Evolutionary conservation across 2,888 invertebrate genomes (phyloP).

Genomic region (Kuschelorhynchus macadamiae): DNA sequence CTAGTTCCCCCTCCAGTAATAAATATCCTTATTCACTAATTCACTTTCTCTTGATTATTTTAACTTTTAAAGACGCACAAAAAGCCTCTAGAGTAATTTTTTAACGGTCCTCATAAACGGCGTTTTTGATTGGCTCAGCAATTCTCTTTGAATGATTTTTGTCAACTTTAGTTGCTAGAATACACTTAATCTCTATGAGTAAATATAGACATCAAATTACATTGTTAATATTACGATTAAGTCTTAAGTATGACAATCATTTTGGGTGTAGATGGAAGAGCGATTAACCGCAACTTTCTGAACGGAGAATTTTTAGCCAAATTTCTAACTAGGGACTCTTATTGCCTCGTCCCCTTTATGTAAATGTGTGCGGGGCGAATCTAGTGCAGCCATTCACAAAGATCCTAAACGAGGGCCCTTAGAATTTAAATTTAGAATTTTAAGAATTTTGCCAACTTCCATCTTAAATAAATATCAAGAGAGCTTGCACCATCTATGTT

Average conservation of each 20-base stretch:
- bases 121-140: slow-evolving; percentile 71
- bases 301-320: slow-evolving; percentile 10
- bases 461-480: slow-evolving; percentile 45
- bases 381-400: slow-evolving; percentile 78
- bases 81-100: slow-evolving; percentile 21
- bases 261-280: slow-evolving; percentile 64
- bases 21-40: neutral
- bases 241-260: slow-evolving; percentile 63
- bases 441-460: slow-evolving; percentile 49
- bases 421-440: slow-evolving; percentile 34
- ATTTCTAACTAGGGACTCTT: slow-evolving; percentile 60
- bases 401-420: slow-evolving; percentile 69
- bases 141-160: slow-evolving; percentile 65
- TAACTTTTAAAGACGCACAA: slow-evolving; percentile 41
- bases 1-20: neutral
- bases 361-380: slow-evolving; percentile 65
- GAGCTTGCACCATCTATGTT: slow-evolving; percentile 43
- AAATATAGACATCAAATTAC: slow-evolving; percentile 50
- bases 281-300: slow-evolving; percentile 43
- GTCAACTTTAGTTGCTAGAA: slow-evolving; percentile 53
- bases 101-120: slow-evolving; percentile 35
- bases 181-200: slow-evolving; percentile 52
- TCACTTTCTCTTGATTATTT: neutral
- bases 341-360: slow-evolving; percentile 67
- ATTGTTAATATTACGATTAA: slow-evolving; percentile 53